Conservation (phyloP, 1,140 invertebrate genomes). For the Formica selysi region DNA sequence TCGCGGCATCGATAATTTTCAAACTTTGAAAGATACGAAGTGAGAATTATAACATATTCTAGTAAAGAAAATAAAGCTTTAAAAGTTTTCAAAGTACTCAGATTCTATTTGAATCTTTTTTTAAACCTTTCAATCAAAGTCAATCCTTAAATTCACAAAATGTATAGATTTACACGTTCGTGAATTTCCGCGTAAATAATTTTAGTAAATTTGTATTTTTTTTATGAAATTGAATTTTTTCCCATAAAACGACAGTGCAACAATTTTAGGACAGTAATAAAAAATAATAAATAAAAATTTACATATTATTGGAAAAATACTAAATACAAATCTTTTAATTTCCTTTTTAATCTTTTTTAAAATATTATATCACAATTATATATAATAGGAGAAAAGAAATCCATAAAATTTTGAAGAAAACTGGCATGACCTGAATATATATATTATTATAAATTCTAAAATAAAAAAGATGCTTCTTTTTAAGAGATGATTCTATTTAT, state of each 20-base stretch:
- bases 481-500: not conserved
- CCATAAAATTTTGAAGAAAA: not conserved
- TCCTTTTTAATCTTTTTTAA: too few relatives aligned
- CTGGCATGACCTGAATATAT: not conserved
- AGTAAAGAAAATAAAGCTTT: not conserved
- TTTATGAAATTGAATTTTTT: conserved; percentile 5
- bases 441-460: not conserved
- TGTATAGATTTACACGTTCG: not conserved
- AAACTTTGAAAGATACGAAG: not conserved
- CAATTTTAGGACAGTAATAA: not conserved
- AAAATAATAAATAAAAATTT: too few relatives aligned
- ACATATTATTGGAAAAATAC: too few relatives aligned
- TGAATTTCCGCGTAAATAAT: too few relatives aligned
- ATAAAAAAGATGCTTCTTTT: not conserved
- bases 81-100: not conserved
- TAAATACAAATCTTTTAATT: too few relatives aligned
- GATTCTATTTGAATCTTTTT: not conserved
- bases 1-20: not conserved
- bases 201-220: too few relatives aligned
- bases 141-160: not conserved
- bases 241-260: not conserved
- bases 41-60: not conserved
- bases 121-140: not conserved
- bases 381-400: too few relatives aligned
- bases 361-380: too few relatives aligned